Conservation (phyloP, 2,888 invertebrate genomes). For the Ormyrus rosae region DNA sequence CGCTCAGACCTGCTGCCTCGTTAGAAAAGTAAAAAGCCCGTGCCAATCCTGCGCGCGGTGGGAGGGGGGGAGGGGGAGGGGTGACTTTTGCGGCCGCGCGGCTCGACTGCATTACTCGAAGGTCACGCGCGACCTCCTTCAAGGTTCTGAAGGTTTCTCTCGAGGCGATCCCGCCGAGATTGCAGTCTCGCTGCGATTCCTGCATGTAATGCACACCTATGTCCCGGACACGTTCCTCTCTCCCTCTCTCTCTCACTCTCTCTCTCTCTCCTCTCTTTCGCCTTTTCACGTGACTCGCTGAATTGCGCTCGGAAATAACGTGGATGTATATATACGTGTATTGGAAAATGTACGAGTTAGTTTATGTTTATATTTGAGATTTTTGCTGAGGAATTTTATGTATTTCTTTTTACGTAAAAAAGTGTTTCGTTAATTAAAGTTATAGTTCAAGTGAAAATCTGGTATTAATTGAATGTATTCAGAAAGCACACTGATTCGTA, state of each 20-base stretch:
- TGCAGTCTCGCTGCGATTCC: constrained; percentile 54
- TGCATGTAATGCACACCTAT: not conserved
- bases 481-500: too few relatives aligned
- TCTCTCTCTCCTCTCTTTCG: constrained; percentile 1
- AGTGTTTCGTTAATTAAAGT: too few relatives aligned
- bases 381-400: too few relatives aligned
- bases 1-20: constrained; percentile 27
- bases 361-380: too few relatives aligned
- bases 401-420: too few relatives aligned
- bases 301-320: too few relatives aligned
- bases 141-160: constrained; percentile 53
- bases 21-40: constrained; percentile 47
- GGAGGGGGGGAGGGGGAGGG: not conserved
- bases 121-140: constrained; percentile 50
- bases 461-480: too few relatives aligned
- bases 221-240: not conserved
- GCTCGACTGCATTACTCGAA: constrained; percentile 54
- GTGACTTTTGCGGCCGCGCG: constrained; percentile 9
- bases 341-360: too few relatives aligned
- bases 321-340: too few relatives aligned
- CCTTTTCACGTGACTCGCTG: not conserved
- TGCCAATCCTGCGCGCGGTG: constrained; percentile 42
- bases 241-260: not conserved
- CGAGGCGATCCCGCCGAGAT: constrained; percentile 57
- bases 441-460: too few relatives aligned